Percentiles rank a stretch among this genome's conserved stretches.
phyloP scores from a whole-genome alignment of 1,140 invertebrate species.

The Zaprionus ornatus region DNA sequence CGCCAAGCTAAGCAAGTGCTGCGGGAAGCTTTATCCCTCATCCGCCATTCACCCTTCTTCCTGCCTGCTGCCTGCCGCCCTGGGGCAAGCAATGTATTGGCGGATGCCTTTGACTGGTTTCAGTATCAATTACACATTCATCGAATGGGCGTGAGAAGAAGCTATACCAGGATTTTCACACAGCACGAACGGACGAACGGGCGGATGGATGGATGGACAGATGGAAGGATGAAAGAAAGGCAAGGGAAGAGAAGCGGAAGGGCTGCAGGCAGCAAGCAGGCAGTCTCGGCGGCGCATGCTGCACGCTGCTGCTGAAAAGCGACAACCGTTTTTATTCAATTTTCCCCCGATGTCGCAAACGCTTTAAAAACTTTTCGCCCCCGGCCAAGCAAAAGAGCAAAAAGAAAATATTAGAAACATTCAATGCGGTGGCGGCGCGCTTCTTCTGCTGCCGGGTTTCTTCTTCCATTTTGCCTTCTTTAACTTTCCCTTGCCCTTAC shows the following conservation, averaged over 20 bases:
- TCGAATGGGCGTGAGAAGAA: slow-evolving; percentile 49
- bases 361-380: slow-evolving; percentile 55
- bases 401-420: slow-evolving; percentile 68
- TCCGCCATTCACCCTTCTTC: not conserved
- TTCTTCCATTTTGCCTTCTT: not conserved
- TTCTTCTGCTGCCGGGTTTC: not conserved
- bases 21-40: not conserved
- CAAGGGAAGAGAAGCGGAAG: not conserved
- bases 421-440: slow-evolving; percentile 35
- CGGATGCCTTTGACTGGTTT: slow-evolving; percentile 52
- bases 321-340: slow-evolving; percentile 74
- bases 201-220: not conserved
- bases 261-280: no score
- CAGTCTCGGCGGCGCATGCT: not conserved
- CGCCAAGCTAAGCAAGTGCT: slow-evolving; percentile 13
- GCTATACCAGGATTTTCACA: slow-evolving; percentile 51
- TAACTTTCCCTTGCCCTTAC: not conserved
- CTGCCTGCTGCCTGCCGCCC: not conserved
- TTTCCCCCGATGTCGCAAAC: slow-evolving; percentile 43
- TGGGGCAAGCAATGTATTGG: slow-evolving; percentile 46
- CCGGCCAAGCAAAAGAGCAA: slow-evolving; percentile 32
- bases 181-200: not conserved
- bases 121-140: slow-evolving; percentile 77
- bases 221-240: not conserved
- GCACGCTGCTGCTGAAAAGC: slow-evolving; percentile 42